Conservation (phyloP, 2,797 vertebrate genomes). For the Podarcis siculus region DNA sequence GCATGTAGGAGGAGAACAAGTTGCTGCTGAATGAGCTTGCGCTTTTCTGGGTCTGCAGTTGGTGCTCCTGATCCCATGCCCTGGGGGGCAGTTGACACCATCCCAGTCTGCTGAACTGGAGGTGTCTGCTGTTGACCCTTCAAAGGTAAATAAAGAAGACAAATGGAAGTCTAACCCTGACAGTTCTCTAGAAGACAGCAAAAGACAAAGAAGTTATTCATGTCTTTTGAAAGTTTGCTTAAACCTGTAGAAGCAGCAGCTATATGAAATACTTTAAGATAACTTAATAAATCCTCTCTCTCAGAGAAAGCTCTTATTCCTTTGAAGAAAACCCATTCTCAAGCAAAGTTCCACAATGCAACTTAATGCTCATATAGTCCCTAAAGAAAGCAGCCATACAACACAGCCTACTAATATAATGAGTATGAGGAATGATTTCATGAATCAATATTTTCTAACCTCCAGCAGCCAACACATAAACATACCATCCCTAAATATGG, state of each 20-base stretch:
- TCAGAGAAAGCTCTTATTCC: not conserved
- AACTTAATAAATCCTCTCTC: not conserved
- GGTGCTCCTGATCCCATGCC: slow-evolving; percentile 89
- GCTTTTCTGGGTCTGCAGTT: slow-evolving; percentile 96
- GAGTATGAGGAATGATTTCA: not conserved
- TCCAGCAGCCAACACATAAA: not conserved
- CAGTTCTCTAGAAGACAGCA: not conserved
- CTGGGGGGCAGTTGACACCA: slow-evolving; percentile 83
- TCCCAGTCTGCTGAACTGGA: slow-evolving; percentile 83
- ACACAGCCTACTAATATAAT: not conserved
- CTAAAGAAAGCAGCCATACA: not conserved
- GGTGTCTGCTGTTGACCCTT: slow-evolving; percentile 89
- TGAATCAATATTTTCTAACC: not conserved
- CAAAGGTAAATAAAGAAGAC: slow-evolving; percentile 16
- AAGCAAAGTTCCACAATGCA: not conserved
- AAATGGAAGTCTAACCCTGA: not conserved
- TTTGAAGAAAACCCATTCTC: not conserved
- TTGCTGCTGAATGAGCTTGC: slow-evolving; percentile 98
- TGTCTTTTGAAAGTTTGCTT: not conserved
- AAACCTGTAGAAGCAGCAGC: not conserved
- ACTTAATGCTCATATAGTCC: not conserved
- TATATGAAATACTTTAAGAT: not conserved
- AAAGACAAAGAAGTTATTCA: not conserved
- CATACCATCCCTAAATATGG: not conserved
- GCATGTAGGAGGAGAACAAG: slow-evolving; percentile 95